These are phyloP conservation scores for Ditylenchus dipsaci DNA, from an alignment of 1,140 invertebrate species.

Conservation along the genomic window DNA sequence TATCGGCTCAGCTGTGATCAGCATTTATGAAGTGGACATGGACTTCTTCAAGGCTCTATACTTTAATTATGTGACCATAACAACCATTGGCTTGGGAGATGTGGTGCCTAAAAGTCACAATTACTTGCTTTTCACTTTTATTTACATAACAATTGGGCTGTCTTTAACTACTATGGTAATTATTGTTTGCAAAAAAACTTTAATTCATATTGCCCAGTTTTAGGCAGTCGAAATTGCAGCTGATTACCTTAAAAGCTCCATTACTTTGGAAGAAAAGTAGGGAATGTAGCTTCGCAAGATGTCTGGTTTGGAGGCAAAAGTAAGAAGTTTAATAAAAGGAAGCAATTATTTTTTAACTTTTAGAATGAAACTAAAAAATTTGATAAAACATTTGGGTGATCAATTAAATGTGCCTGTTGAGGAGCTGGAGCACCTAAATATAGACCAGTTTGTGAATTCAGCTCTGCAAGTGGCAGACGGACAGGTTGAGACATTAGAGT, in stretches of 20 bases:
- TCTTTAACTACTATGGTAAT: constrained; percentile 48
- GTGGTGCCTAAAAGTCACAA: constrained; percentile 43
- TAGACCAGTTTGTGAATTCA: constrained; percentile 6
- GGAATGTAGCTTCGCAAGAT: constrained; percentile 45
- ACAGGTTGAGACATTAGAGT: background rate
- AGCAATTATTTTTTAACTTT: constrained; percentile 21
- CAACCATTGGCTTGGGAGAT: constrained; percentile 53
- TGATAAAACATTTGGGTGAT: constrained; percentile 50
- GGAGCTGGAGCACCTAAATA: constrained; percentile 33
- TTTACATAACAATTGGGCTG: constrained; percentile 50
- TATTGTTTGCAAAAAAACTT: background rate
- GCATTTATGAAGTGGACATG: constrained; percentile 51
- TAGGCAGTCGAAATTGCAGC: constrained; percentile 50
- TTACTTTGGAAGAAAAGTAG: constrained; percentile 54
- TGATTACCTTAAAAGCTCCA: constrained; percentile 51
- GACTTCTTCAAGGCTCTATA: constrained; percentile 51
- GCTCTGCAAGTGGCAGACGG: background rate
- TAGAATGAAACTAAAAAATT: constrained; percentile 49
- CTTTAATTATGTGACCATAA: constrained; percentile 51
- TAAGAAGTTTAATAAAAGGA: too few relatives aligned
- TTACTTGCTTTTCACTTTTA: constrained; percentile 45
- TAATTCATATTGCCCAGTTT: too few relatives aligned
- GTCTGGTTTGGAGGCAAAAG: constrained; percentile 57
- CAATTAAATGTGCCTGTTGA: constrained; percentile 47
- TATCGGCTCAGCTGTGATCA: constrained; percentile 38